phyloP scores from a whole-genome alignment of 2,797 vertebrate genomes.

The Spea hammondii region DNA sequence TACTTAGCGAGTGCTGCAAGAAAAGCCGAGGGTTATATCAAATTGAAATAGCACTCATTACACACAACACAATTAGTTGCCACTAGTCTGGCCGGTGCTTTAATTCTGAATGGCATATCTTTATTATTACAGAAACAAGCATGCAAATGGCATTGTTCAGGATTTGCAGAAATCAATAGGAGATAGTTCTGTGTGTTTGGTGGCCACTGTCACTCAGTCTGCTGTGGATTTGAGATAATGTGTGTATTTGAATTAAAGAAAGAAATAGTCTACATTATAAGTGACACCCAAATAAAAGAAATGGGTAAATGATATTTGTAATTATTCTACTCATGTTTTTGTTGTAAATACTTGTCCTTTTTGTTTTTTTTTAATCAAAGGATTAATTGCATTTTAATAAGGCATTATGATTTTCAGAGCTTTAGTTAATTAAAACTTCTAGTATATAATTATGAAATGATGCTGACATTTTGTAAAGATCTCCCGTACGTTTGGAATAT shows the following conservation, averaged over 20 bases:
- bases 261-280: slow-evolving; percentile 98
- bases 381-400: slow-evolving; percentile 99
- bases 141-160: slow-evolving; percentile 99
- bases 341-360: slow-evolving; percentile 99
- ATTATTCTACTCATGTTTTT: slow-evolving; percentile 99
- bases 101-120: slow-evolving; percentile 99
- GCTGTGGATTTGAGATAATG: slow-evolving; percentile 99
- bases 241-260: slow-evolving; percentile 99
- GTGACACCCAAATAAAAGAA: slow-evolving; percentile 99
- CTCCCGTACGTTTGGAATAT: slow-evolving; percentile 75
- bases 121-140: slow-evolving; percentile 99
- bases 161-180: slow-evolving; percentile 99
- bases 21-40: slow-evolving; percentile 99
- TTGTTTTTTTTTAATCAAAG: slow-evolving; percentile 97
- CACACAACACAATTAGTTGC: slow-evolving; percentile 99
- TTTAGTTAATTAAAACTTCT: slow-evolving; percentile 85
- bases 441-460: slow-evolving; percentile 83
- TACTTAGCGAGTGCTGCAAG: slow-evolving; percentile 98
- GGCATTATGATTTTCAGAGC: slow-evolving; percentile 94
- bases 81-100: slow-evolving; percentile 98
- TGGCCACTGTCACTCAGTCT: slow-evolving; percentile 98
- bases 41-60: slow-evolving; percentile 99
- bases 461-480: slow-evolving; percentile 82
- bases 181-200: slow-evolving; percentile 98
- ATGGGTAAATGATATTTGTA: slow-evolving; percentile 99